Base-by-base conservation (phyloP, 2,797 vertebrate genomes). In the Gallinago nigripennis region DNA sequence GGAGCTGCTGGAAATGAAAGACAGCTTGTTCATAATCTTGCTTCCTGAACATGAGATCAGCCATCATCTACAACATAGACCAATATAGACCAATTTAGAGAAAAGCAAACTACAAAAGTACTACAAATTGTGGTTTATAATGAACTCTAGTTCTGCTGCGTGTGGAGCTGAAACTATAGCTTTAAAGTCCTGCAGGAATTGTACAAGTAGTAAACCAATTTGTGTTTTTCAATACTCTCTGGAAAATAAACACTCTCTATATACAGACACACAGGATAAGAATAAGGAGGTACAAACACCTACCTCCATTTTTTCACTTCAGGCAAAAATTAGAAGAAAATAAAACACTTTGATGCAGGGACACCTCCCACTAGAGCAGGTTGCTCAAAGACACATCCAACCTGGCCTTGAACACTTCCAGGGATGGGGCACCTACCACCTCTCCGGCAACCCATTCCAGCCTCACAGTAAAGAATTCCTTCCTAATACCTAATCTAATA, bases 21-120 rank as follows among this genome's bases (percentile, higher is more conserved):
- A 99, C 98, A 23, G 99, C 99, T 97, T 99, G 98, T 71, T 99
- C 99, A 9, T 99, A 99, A 96, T 99, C 99, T 94, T 99, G 99
- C 94, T 99, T 99, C 97, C 98, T 98, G 96, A 99, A 99, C 99
- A 99, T 99, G 87, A 99, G 98, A 94, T 99, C 99, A 82, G 99
- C 99, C 99, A 99, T 99, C 99, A 99, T 99, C 99, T 98, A 98
- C 54, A 94, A 23, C 31, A 83, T 70, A 33, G 82, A 95, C 61
- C 54, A 94, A 21, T 33, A 84, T 69, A 35, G 82, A 95, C 57
- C 57, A 78, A 82, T 66, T 66, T 10, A 92, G 25, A 85, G 45
- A 93, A 91, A 91, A 83, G 7, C 71, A 89, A 83, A 16, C 19
- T 39, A 39, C 39, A 39, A 90, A 81, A 46, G 1, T 28, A 69